Conservation (phyloP, 2,113 vertebrate species). For the Octodon degus region DNA sequence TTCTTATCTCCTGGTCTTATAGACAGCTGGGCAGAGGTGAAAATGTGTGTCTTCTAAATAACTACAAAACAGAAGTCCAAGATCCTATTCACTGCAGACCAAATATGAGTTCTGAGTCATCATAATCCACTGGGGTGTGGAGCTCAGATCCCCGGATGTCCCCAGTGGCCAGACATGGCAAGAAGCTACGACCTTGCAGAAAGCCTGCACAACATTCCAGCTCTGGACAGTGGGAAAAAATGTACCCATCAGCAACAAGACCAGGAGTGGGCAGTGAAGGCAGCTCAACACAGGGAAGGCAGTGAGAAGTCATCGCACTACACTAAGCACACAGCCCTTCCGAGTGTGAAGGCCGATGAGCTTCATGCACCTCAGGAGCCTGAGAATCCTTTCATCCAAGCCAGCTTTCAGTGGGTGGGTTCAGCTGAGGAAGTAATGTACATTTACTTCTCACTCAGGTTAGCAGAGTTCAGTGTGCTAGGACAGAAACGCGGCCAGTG, state of each 20-base stretch:
- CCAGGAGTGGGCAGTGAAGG: background rate
- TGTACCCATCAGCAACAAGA: background rate
- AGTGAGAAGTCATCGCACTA: background rate
- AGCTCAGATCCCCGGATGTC: background rate
- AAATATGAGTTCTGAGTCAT: background rate
- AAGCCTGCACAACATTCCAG: background rate
- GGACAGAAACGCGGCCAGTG: background rate
- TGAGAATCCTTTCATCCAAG: background rate
- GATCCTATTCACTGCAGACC: constrained; percentile 40
- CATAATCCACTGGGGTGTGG: background rate
- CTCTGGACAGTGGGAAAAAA: background rate
- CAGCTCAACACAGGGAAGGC: background rate
- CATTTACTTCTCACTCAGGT: background rate
- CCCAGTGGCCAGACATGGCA: background rate
- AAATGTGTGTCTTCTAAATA: constrained; percentile 67
- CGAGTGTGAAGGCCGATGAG: background rate
- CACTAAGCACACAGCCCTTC: background rate
- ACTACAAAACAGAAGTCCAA: constrained; percentile 62
- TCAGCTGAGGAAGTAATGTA: background rate
- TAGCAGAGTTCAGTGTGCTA: background rate
- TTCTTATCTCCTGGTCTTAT: constrained; percentile 45
- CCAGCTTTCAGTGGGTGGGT: background rate
- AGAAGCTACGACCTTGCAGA: constrained; percentile 2
- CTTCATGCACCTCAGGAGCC: background rate
- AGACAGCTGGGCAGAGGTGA: constrained; percentile 65